A percentile compares a stretch with the other conserved stretches of the same genome.
Conservation (phyloP, 2,113 vertebrate genomes). For the Chionodraco myersi region DNA sequence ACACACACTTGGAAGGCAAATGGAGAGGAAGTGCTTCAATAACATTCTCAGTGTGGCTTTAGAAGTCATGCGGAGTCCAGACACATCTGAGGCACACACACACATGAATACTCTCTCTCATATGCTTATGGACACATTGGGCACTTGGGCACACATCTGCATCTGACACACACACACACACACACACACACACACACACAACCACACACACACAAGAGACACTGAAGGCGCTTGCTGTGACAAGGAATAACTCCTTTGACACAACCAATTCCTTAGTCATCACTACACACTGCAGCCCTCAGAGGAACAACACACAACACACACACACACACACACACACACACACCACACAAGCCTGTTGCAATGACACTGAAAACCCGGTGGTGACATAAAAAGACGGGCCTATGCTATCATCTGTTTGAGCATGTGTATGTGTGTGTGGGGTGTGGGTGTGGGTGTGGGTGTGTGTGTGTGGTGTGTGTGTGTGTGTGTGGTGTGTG, state of each 20-base stretch:
- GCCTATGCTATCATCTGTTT: constrained; percentile 29
- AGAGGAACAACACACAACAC: constrained; percentile 23
- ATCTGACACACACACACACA: not conserved
- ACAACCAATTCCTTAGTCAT: constrained; percentile 55
- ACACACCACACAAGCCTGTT: constrained; percentile 25
- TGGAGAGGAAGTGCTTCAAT: constrained; percentile 39
- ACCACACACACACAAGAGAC: constrained; percentile 21
- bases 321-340: constrained; percentile 13
- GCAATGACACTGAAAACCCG: constrained; percentile 42
- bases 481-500: constrained; percentile 27
- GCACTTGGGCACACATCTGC: constrained; percentile 21
- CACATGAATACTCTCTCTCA: not conserved
- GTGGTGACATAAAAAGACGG: constrained; percentile 52
- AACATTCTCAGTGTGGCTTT: constrained; percentile 13
- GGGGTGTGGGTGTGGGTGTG: constrained; percentile 21
- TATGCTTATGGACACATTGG: not conserved
- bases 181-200: constrained; percentile 20
- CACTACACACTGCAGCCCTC: constrained; percentile 40
- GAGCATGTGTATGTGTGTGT: constrained; percentile 4
- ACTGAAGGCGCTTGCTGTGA: constrained; percentile 37
- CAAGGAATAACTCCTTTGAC: constrained; percentile 63
- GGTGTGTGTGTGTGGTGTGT: constrained; percentile 17
- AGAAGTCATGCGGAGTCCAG: constrained; percentile 21
- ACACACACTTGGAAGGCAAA: constrained; percentile 28
- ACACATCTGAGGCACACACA: constrained; percentile 58